phyloP scores from a whole-genome alignment of 2,797 vertebrate genomes.

The Odontamblyopus rebecca region DNA sequence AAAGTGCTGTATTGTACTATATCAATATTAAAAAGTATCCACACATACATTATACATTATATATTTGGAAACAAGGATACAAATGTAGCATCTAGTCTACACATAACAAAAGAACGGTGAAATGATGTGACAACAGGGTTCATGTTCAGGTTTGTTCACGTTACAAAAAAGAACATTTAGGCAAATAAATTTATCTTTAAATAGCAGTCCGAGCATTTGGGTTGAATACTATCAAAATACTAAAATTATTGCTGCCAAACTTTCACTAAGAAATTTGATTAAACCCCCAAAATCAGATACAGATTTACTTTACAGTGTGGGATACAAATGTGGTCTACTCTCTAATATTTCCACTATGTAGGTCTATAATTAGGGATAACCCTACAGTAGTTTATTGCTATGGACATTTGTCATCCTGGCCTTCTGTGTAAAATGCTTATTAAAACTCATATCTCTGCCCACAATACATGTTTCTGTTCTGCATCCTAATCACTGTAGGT shows the following conservation, averaged over 20 bases:
- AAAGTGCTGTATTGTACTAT: background rate
- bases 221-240: too few relatives aligned
- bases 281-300: too few relatives aligned
- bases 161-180: too few relatives aligned
- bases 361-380: constrained; percentile 33
- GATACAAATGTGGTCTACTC: too few relatives aligned
- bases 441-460: constrained; percentile 67
- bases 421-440: constrained; percentile 71
- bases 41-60: background rate
- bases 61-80: background rate
- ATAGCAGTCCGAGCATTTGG: too few relatives aligned
- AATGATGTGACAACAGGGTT: background rate
- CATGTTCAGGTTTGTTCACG: too few relatives aligned
- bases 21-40: background rate
- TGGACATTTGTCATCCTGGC: constrained; percentile 45
- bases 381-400: constrained; percentile 52
- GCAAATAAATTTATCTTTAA: too few relatives aligned
- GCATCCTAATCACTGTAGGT: background rate
- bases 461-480: constrained; percentile 55
- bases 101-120: background rate
- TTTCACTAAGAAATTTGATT: too few relatives aligned
- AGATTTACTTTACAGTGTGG: too few relatives aligned
- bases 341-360: background rate
- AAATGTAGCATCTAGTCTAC: too few relatives aligned
- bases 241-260: too few relatives aligned